Base-by-base conservation (phyloP, 1,140 invertebrate genomes). In the Wiebesia pumilae region DNA sequence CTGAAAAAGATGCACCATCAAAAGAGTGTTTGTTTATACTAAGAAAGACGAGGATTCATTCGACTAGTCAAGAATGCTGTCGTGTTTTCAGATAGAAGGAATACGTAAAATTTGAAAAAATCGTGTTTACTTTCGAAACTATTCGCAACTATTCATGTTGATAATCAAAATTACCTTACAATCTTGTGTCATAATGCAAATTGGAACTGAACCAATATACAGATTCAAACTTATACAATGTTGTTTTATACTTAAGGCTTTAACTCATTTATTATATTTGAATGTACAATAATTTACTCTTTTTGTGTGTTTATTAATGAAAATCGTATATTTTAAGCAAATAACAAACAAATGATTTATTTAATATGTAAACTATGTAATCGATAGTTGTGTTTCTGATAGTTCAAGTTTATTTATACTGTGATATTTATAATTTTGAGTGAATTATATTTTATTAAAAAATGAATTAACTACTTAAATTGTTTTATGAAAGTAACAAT, bases 81-180 rank as follows among this genome's bases (percentile, higher is more conserved):
- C 35, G 4, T 24, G 33, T 0, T 7, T 33, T 81, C n/a, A 21
- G 35, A 27, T 35, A 30, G 47, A 83, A 77, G 71, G 82, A 83
- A 43, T 77, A 83, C 69, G 71, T 83, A 77, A 83, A 75, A 40
- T 75, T 83, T 9, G 43, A 40, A n/a, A 58, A 77, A 71, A 73
- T 47, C 19, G 3, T 38, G 67, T 83, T 83, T 73, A 10, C 67
- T 54, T 35, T 71, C 7, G 40, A 33, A 16, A 33, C 4, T 0
- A 38, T 7, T 24, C 3, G 33, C n/a, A n/a, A n/a, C n/a, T n/a
- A n/a, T n/a, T 71, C 35, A 71, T 35, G n/a, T 33, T 24, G 33
- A 35, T 71, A 71, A 38, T 71, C 69, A 38, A 24, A 35, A 38
- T 71, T 35, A 6, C 35, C 19, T 71, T 71, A 21, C 16, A 21